Evolutionary conservation across 2,888 invertebrate species (phyloP).

Genomic region (Melanchra persicariae): DNA sequence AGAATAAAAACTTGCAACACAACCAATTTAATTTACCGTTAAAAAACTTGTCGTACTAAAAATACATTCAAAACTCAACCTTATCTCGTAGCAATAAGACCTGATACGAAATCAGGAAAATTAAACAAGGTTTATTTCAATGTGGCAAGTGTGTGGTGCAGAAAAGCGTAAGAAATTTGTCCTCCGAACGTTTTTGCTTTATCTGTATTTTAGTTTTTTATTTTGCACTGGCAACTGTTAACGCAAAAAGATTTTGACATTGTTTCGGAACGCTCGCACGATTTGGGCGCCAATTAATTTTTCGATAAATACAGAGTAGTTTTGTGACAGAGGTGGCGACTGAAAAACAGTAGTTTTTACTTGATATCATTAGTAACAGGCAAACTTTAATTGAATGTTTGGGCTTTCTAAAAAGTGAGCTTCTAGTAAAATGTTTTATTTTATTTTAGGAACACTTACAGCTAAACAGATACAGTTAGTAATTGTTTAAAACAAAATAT

Average conservation of each 20-base stretch:
- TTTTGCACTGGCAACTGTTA: slow-evolving; percentile 80
- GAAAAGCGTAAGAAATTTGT: slow-evolving; percentile 89
- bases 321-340: slow-evolving; percentile 16
- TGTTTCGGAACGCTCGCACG: slow-evolving; percentile 80
- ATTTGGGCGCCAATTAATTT: slow-evolving; percentile 87
- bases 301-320: slow-evolving; percentile 72
- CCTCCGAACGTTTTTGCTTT: slow-evolving; percentile 76
- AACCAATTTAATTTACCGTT: slow-evolving; percentile 64
- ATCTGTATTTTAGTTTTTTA: slow-evolving; percentile 72
- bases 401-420: too few relatives aligned
- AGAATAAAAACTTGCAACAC: slow-evolving; percentile 80
- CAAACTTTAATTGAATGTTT: neutral
- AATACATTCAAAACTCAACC: slow-evolving; percentile 27
- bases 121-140: neutral
- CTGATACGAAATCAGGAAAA: neutral
- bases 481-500: too few relatives aligned
- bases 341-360: neutral
- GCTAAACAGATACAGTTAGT: too few relatives aligned
- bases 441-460: too few relatives aligned
- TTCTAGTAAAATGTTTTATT: too few relatives aligned
- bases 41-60: slow-evolving; percentile 26
- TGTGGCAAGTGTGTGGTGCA: slow-evolving; percentile 70
- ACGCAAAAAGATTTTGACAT: slow-evolving; percentile 87
- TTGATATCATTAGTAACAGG: neutral
- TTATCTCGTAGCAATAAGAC: slow-evolving; percentile 3